These are phyloP conservation scores for Macquaria australasica DNA, from an alignment of 2,113 vertebrate genomes.

Conservation along the genomic window DNA sequence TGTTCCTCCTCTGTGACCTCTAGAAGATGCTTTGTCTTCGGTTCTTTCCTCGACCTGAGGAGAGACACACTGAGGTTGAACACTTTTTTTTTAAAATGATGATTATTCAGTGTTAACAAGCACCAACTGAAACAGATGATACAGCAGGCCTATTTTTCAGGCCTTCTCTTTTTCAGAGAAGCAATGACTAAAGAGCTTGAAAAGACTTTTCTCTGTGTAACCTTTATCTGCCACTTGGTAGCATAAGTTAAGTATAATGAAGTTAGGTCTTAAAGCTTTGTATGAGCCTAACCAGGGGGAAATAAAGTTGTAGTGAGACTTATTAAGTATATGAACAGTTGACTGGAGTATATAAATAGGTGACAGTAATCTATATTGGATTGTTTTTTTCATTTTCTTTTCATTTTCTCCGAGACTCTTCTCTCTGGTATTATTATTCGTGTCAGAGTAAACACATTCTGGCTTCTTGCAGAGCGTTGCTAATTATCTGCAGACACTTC, in stretches of 20 bases:
- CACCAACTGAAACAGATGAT: not conserved
- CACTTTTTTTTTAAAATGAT: not conserved
- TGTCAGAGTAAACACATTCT: constrained; percentile 18
- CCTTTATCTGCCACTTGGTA: not conserved
- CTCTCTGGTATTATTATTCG: constrained; percentile 13
- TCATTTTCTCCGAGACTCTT: not conserved
- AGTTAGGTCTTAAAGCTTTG: not conserved
- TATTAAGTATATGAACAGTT: not conserved
- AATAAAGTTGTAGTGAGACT: not conserved
- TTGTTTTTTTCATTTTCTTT: constrained; percentile 10
- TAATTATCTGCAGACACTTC: constrained; percentile 29
- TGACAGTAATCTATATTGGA: constrained; percentile 14
- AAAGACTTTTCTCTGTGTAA: not conserved
- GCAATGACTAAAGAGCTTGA: not conserved
- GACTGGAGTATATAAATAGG: not conserved
- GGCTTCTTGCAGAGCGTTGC: not conserved
- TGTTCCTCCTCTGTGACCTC: constrained; percentile 33
- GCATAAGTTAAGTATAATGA: not conserved
- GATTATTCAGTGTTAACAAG: not conserved
- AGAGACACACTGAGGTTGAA: constrained; percentile 15
- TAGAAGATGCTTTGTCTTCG: constrained; percentile 97
- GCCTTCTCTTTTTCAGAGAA: not conserved
- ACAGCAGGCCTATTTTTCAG: too few species aligned
- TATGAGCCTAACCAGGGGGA: not conserved
- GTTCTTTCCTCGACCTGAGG: constrained; percentile 92